Evolutionary conservation across 1,140 invertebrate species (phyloP).

Genomic region (Trichogramma pretiosum): DNA sequence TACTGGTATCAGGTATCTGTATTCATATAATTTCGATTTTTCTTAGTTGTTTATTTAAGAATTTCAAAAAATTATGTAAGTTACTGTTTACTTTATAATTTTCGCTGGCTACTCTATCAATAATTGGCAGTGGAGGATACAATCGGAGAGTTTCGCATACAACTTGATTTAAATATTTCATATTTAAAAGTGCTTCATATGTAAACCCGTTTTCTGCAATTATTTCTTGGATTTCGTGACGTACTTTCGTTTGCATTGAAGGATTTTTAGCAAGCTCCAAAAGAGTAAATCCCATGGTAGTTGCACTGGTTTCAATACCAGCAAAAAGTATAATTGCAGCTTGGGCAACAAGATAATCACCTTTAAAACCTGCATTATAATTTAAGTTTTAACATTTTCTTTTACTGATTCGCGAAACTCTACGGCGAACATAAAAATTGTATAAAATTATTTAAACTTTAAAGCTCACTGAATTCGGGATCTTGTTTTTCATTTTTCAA

Average conservation of each 20-base stretch:
- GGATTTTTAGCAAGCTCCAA: slow-evolving; percentile 40
- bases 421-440: no score
- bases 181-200: slow-evolving; percentile 33
- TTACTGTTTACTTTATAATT: slow-evolving; percentile 32
- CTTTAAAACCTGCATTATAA: slow-evolving; percentile 29
- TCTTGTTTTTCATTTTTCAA: slow-evolving; percentile 34
- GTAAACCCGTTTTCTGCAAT: slow-evolving; percentile 32
- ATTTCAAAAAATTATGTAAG: neutral
- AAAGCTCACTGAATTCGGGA: slow-evolving; percentile 33
- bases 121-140: slow-evolving; percentile 52
- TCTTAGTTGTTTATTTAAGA: neutral
- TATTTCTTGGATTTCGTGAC: slow-evolving; percentile 50
- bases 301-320: slow-evolving; percentile 52
- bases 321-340: slow-evolving; percentile 37
- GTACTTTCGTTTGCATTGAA: slow-evolving; percentile 38
- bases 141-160: slow-evolving; percentile 43
- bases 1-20: slow-evolving; percentile 33
- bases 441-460: no score
- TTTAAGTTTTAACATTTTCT: no score
- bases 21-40: neutral
- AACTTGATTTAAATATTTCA: slow-evolving; percentile 36
- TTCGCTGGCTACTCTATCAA: slow-evolving; percentile 44
- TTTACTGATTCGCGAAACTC: no score
- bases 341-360: slow-evolving; percentile 28
- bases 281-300: slow-evolving; percentile 37